Evolutionary conservation across 2,888 invertebrate species (phyloP).

Genomic region (Digitonthophagus gazella): DNA sequence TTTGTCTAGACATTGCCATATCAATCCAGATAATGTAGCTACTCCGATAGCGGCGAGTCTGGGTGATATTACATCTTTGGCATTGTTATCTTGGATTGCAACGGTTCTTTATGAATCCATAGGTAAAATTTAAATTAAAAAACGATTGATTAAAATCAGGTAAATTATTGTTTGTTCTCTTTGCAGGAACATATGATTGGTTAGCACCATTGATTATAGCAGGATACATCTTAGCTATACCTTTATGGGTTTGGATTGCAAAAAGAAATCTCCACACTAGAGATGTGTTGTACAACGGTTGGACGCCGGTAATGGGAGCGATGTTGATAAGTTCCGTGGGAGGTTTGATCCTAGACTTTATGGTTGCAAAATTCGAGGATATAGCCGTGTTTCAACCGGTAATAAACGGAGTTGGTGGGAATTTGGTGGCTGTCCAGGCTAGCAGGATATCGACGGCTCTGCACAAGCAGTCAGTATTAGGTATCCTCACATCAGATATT

Average conservation of each 20-base stretch:
- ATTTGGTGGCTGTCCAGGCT: conserved; percentile 75
- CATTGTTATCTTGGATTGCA: conserved; percentile 59
- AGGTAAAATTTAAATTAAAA: conserved; percentile 45
- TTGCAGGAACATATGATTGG: conserved; percentile 59
- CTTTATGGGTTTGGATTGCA: conserved; percentile 73
- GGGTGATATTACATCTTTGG: conserved; percentile 73
- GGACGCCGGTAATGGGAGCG: conserved; percentile 77
- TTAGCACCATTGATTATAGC: conserved; percentile 62
- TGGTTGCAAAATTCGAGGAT: conserved; percentile 65
- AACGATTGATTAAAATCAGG: conserved; percentile 16
- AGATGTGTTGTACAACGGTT: conserved; percentile 69
- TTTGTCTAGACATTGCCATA: conserved; percentile 64
- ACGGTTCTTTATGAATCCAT: conserved; percentile 59
- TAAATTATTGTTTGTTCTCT: too few relatives aligned
- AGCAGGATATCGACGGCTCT: conserved; percentile 73
- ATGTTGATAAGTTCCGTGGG: conserved; percentile 79
- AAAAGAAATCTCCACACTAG: conserved; percentile 67
- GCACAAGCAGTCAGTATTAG: conserved; percentile 64
- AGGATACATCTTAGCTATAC: conserved; percentile 64
- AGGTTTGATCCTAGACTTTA: conserved; percentile 70
- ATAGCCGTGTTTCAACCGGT: conserved; percentile 81
- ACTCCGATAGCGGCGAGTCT: conserved; percentile 80
- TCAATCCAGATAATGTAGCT: conserved; percentile 79
- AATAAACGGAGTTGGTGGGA: conserved; percentile 79
- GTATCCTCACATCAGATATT: conserved; percentile 57